These are phyloP conservation scores for Euura saliciscinereae DNA, from an alignment of 1,140 invertebrate genomes.

Conservation along the genomic window DNA sequence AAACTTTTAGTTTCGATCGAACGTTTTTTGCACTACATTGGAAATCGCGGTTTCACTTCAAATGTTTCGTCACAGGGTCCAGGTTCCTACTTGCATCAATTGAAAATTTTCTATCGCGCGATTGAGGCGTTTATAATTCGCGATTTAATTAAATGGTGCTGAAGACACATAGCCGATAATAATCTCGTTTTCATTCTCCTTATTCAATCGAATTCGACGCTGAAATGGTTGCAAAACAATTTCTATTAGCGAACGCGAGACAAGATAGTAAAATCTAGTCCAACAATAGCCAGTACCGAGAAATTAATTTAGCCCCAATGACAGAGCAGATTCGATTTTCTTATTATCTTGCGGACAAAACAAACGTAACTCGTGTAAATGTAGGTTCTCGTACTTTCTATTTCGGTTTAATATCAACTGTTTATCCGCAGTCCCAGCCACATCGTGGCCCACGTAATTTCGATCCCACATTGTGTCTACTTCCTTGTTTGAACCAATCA, in stretches of 20 bases:
- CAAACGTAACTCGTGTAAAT: not conserved
- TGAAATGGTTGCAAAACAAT: not conserved
- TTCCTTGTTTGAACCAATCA: not conserved
- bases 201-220: not conserved
- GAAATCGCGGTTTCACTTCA: not conserved
- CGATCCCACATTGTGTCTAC: not conserved
- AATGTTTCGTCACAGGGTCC: not conserved
- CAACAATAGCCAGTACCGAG: not conserved
- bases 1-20: not conserved
- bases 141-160: too few species aligned
- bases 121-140: too few species aligned
- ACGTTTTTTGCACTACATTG: not conserved
- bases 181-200: not conserved
- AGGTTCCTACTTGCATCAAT: too few species aligned
- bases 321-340: not conserved
- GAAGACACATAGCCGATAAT: too few species aligned
- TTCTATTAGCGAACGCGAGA: not conserved
- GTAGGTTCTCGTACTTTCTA: not conserved
- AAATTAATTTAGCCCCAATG: not conserved
- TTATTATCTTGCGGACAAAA: not conserved
- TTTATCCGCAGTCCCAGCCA: not conserved
- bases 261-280: not conserved
- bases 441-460: not conserved
- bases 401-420: not conserved
- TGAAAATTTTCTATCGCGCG: too few species aligned